Evolutionary conservation across 1,140 invertebrate genomes (phyloP).

Genomic region (Drosophila pachea): DNA sequence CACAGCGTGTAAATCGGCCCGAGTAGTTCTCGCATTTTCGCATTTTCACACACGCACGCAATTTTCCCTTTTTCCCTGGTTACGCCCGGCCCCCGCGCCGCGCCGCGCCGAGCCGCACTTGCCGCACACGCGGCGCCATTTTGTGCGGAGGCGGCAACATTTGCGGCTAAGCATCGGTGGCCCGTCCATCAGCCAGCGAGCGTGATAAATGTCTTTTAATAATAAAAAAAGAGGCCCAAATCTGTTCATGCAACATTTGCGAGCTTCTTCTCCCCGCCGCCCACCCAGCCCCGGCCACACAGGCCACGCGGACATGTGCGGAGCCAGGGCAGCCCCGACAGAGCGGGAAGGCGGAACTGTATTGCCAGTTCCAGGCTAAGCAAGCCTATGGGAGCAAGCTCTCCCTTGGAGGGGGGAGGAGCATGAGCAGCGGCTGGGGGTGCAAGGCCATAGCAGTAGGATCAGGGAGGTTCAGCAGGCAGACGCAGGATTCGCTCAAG

Average conservation of each 20-base stretch:
- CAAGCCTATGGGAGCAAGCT: too few species aligned
- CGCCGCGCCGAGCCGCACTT: slow-evolving; percentile 47
- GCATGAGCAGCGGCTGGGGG: too few species aligned
- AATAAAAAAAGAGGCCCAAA: slow-evolving; percentile 42
- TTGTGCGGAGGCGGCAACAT: slow-evolving; percentile 59
- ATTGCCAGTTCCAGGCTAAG: too few species aligned
- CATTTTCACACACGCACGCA: slow-evolving; percentile 44
- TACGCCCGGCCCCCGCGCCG: slow-evolving; percentile 23
- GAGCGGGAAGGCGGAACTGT: too few species aligned
- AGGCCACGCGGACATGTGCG: background rate
- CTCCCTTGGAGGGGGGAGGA: too few species aligned
- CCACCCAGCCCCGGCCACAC: background rate
- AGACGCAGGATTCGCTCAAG: too few species aligned
- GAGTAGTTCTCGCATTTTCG: slow-evolving; percentile 50
- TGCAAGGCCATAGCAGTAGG: too few species aligned
- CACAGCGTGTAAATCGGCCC: slow-evolving; percentile 55
- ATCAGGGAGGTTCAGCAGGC: too few species aligned
- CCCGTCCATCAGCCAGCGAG: slow-evolving; percentile 56
- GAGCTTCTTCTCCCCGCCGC: background rate
- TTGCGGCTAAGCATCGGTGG: slow-evolving; percentile 70
- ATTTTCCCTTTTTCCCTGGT: slow-evolving; percentile 27
- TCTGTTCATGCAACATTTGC: slow-evolving; percentile 32
- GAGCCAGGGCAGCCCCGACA: too few species aligned
- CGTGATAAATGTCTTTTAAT: slow-evolving; percentile 77
- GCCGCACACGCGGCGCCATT: slow-evolving; percentile 67